Percentiles rank a stretch among this genome's conserved stretches.
Evolutionary conservation across 2,888 invertebrate genomes (phyloP).

Genomic region (Criorhina ranunculi): DNA sequence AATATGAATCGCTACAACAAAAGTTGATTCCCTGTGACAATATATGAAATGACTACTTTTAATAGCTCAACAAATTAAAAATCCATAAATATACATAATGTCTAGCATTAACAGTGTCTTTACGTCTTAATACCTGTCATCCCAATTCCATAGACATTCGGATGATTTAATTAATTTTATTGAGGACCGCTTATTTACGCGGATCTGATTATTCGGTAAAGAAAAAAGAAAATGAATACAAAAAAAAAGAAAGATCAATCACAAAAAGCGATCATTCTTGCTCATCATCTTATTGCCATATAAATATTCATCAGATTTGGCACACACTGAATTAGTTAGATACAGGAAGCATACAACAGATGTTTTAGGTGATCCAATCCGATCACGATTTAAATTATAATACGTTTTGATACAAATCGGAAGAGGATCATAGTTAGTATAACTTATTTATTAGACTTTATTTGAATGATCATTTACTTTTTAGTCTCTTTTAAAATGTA

Average conservation of each 20-base stretch:
- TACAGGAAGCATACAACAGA: background rate
- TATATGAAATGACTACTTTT: conserved; percentile 22
- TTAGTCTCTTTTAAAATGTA: conserved; percentile 8
- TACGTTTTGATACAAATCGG: conserved; percentile 10
- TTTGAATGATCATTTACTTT: background rate
- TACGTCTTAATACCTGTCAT: conserved; percentile 50
- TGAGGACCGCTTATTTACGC: conserved; percentile 35
- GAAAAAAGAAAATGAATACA: background rate
- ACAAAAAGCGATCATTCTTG: conserved; percentile 30
- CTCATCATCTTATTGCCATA: conserved; percentile 46
- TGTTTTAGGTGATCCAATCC: conserved; percentile 20
- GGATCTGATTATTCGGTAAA: conserved; percentile 21
- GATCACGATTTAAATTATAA: conserved; percentile 14
- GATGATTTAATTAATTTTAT: conserved; percentile 54
- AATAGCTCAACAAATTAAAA: conserved; percentile 61
- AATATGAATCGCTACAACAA: conserved; percentile 22
- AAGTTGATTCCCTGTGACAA: conserved; percentile 17
- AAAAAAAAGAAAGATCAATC: conserved; percentile 38
- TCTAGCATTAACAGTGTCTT: conserved; percentile 50
- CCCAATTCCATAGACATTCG: conserved; percentile 4
- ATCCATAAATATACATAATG: conserved; percentile 56
- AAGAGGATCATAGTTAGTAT: conserved; percentile 10
- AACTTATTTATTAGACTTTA: background rate
- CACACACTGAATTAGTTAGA: background rate
- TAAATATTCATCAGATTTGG: conserved; percentile 56